A percentile compares a stretch with the other conserved stretches of the same genome.
phyloP scores from a whole-genome alignment of 2,113 vertebrate species.

The Pimephales promelas region DNA sequence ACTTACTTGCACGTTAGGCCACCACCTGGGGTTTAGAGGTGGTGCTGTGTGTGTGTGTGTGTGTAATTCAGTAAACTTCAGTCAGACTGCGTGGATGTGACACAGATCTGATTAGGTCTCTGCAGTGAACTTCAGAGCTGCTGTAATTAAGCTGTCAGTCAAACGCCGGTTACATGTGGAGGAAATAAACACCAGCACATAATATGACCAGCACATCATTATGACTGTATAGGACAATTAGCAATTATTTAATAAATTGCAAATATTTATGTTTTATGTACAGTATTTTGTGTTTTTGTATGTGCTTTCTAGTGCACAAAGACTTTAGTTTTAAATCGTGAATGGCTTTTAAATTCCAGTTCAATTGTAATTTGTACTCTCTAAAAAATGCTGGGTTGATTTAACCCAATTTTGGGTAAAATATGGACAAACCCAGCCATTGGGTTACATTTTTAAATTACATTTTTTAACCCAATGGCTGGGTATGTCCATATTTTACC shows the following conservation, averaged over 20 bases:
- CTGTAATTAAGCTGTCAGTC: conserved; percentile 56
- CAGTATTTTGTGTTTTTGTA: neutral
- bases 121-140: conserved; percentile 28
- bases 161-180: neutral
- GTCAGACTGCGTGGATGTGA: conserved; percentile 21
- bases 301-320: neutral
- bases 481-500: too few relatives aligned
- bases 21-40: neutral
- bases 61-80: conserved; percentile 28
- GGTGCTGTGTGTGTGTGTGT: conserved; percentile 8
- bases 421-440: too few relatives aligned
- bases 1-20: neutral
- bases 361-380: neutral
- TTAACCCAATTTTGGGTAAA: too few relatives aligned
- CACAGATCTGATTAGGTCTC: conserved; percentile 48
- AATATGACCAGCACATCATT: neutral
- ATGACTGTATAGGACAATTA: neutral
- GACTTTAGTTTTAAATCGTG: too few relatives aligned
- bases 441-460: too few relatives aligned
- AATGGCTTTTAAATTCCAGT: neutral
- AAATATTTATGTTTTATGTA: neutral
- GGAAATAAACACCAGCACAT: neutral
- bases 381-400: too few relatives aligned
- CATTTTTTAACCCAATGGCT: too few relatives aligned
- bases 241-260: neutral